phyloP scores from a whole-genome alignment of 2,888 invertebrate genomes.

The Cylindroiulus punctatus region DNA sequence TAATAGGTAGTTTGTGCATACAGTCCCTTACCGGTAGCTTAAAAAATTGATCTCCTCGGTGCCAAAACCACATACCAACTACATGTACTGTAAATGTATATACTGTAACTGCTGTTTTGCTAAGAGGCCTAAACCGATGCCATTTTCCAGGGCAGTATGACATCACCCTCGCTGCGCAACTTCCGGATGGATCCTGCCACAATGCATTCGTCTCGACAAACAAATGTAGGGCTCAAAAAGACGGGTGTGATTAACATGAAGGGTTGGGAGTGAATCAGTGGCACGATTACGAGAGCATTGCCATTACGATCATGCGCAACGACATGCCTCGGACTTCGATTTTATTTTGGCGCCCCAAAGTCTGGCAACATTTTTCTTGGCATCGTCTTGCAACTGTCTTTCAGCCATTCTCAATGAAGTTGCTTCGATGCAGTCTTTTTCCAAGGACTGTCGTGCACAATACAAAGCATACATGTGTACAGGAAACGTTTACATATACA shows the following conservation, averaged over 20 bases:
- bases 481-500: no score
- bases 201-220: neutral
- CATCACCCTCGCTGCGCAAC: neutral
- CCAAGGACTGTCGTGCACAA: neutral
- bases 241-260: slow-evolving; percentile 12
- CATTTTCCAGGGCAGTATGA: neutral
- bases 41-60: no score
- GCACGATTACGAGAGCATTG: slow-evolving; percentile 12
- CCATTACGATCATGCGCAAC: slow-evolving; percentile 31
- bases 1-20: no score
- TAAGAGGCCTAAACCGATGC: neutral
- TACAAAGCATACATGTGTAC: neutral
- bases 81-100: no score
- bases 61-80: no score
- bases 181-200: slow-evolving; percentile 1
- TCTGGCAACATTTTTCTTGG: slow-evolving; percentile 23
- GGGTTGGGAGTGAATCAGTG: neutral
- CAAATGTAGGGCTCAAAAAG: neutral
- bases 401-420: neutral
- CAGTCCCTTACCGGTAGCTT: no score
- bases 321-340: slow-evolving; percentile 37
- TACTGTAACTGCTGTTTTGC: neutral
- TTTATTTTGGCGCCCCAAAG: slow-evolving; percentile 42
- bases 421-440: neutral
- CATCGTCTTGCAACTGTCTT: slow-evolving; percentile 34